Evolutionary conservation across 1,140 invertebrate genomes (phyloP), one percentile per base, ranked within the genome.

Genomic region (Formica selysi): DNA sequence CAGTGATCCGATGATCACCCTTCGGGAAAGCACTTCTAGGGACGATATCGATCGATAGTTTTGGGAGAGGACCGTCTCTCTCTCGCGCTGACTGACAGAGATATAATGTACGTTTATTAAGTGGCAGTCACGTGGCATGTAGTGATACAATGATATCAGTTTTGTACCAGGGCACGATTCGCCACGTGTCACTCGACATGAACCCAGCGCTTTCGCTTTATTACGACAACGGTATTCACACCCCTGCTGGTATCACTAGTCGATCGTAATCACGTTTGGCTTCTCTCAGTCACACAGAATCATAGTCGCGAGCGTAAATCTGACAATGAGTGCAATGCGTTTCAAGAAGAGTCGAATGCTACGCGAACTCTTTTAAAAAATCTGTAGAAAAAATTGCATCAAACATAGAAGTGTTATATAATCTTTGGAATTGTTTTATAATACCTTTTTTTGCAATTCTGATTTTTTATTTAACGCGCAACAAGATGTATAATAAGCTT

Each of bases 251-350:
- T 76, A 73, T 85, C 85, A 68, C 65, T 54, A 8, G 57, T 51
- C 62, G 92, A 94, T 94, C 92, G 80, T 94, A 94, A 94, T 94
- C 94, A 90, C 92, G 90, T 94, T 94, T 94, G 90, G 92, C 92
- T 93, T 94, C 90, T 93, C 90, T 84, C 90, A 91, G 93, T 92
- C 90, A 81, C 78, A 32, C 8, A 36, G 13, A 70, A 59, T 51
- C 44, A 22, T 38, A 70, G 13, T 70, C 44, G 8, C 26, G 26
- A 44, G 29, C 3, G 26, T 73, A 44, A 48, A 83, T 83, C 26
- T 83, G 8, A 78, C 10, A 32, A 8, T 32, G 19, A 59, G 36
- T 32, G 19, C 29, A 19, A 44, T 11, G 26, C 4, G n/a, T 48
- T 44, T 32, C 8, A 6, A 61, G 13, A 36, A 61, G 5, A 22